These are phyloP conservation scores for Chelmon rostratus DNA, from an alignment of 2,797 vertebrate species.

Conservation along the genomic window DNA sequence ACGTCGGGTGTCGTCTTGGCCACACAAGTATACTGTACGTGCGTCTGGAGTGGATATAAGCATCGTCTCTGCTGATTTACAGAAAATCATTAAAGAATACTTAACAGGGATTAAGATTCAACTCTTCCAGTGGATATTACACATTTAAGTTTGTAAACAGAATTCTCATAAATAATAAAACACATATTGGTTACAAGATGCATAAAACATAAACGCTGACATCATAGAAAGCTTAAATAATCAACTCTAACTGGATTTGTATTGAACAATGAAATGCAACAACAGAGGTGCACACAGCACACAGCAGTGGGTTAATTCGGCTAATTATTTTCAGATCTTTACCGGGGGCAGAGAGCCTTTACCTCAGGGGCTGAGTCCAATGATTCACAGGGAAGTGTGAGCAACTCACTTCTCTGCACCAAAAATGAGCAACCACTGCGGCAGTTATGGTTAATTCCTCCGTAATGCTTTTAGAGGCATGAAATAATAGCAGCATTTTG, in stretches of 20 bases:
- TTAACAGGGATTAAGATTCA: background rate
- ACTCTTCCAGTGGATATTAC: background rate
- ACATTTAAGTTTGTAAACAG: background rate
- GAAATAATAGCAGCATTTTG: background rate
- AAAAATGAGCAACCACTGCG: slow-evolving; percentile 12
- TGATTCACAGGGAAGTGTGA: slow-evolving; percentile 47
- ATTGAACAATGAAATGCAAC: background rate
- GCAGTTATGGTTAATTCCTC: background rate
- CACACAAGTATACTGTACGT: background rate
- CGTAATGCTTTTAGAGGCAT: background rate
- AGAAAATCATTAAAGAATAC: background rate
- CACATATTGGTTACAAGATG: background rate
- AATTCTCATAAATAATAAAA: background rate
- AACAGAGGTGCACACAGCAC: background rate
- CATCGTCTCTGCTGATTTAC: background rate
- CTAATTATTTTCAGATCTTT: slow-evolving; percentile 60
- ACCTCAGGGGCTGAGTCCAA: slow-evolving; percentile 29
- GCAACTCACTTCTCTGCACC: slow-evolving; percentile 2
- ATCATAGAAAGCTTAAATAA: background rate
- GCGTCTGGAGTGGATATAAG: background rate
- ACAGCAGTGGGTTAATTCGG: slow-evolving; percentile 31
- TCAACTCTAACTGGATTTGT: background rate
- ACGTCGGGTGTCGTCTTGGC: background rate
- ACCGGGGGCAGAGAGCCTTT: slow-evolving; percentile 37
- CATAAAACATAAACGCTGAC: background rate